A percentile compares a stretch with the other conserved stretches of the same genome.
These are phyloP conservation scores for Ectropis crepuscularia DNA, from an alignment of 2,888 invertebrate species.

Conservation along the genomic window DNA sequence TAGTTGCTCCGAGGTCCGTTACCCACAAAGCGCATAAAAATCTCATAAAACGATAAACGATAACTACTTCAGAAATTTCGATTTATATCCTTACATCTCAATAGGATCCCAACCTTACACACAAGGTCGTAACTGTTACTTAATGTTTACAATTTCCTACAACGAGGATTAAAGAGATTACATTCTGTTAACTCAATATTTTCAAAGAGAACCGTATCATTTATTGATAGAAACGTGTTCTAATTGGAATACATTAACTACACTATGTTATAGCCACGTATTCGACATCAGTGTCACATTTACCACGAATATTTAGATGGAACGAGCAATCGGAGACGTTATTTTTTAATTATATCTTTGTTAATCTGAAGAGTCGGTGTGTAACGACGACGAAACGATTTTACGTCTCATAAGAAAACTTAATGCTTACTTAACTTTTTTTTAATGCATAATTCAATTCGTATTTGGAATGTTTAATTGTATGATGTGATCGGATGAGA, in stretches of 20 bases:
- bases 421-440: constrained; percentile 47
- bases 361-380: constrained; percentile 54
- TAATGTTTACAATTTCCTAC: constrained; percentile 32
- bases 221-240: constrained; percentile 25
- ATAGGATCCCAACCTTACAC: constrained; percentile 17
- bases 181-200: constrained; percentile 19
- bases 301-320: constrained; percentile 35
- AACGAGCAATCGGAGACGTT: constrained; percentile 47
- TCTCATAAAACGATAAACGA: constrained; percentile 30
- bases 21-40: constrained; percentile 28
- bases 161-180: constrained; percentile 22
- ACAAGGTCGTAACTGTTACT: constrained; percentile 21
- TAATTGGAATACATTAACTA: constrained; percentile 32
- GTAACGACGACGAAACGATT: constrained; percentile 64
- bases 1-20: constrained; percentile 13
- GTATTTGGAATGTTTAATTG: constrained; percentile 62
- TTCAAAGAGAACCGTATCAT: constrained; percentile 13
- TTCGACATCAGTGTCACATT: constrained; percentile 30
- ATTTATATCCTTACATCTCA: constrained; percentile 28
- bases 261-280: constrained; percentile 33
- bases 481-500: constrained; percentile 49
- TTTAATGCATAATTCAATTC: constrained; percentile 61
- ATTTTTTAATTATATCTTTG: constrained; percentile 68
- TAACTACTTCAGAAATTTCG: constrained; percentile 26
- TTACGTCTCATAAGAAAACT: constrained; percentile 67